These are phyloP conservation scores for Microctonus aethiopoides DNA, from an alignment of 2,888 invertebrate genomes.

Conservation along the genomic window DNA sequence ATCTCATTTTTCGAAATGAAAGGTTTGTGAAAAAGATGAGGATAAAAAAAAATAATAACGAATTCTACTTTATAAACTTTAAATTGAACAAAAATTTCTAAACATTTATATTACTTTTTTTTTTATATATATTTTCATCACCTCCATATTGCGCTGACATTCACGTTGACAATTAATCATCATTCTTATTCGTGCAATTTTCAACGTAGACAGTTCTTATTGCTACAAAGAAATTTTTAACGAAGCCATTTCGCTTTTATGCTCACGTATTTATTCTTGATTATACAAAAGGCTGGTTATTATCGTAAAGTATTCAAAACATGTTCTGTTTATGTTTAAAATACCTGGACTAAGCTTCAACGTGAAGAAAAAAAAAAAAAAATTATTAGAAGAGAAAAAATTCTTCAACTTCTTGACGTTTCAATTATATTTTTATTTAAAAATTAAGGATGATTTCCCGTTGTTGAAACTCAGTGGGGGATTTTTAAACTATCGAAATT, in stretches of 20 bases:
- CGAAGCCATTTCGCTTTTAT: background rate
- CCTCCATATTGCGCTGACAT: background rate
- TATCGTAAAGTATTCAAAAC: background rate
- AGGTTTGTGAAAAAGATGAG: background rate
- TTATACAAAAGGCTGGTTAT: background rate
- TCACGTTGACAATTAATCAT: background rate
- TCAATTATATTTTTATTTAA: background rate
- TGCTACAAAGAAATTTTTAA: background rate
- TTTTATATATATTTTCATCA: background rate
- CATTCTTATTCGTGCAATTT: background rate
- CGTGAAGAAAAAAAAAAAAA: background rate
- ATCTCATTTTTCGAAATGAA: background rate
- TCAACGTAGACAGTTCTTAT: background rate
- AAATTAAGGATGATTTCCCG: background rate
- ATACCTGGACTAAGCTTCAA: background rate
- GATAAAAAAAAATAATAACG: background rate
- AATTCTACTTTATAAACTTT: background rate
- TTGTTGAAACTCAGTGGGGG: background rate
- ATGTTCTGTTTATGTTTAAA: background rate
- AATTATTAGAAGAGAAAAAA: background rate
- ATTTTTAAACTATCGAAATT: background rate
- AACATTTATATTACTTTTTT: background rate
- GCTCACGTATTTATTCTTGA: background rate
- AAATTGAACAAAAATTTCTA: background rate
- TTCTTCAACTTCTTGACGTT: background rate